A percentile compares a stretch with the other conserved stretches of the same genome.
phyloP scores from a whole-genome alignment of 2,797 vertebrate species.

The Scomberomorus guttatus region DNA sequence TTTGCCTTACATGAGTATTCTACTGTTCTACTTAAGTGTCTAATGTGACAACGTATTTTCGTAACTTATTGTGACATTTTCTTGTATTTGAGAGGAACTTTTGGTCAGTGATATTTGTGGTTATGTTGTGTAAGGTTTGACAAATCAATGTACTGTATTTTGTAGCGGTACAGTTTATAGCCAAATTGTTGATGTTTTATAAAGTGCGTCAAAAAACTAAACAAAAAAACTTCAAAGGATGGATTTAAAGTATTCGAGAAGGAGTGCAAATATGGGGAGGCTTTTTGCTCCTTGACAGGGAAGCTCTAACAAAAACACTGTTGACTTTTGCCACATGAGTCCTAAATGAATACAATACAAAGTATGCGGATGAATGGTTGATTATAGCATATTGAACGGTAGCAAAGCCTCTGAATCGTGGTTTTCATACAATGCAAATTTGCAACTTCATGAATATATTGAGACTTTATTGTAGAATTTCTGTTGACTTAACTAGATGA shows the following conservation, averaged over 20 bases:
- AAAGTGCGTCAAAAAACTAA: constrained; percentile 59
- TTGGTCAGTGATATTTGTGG: constrained; percentile 81
- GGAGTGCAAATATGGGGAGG: constrained; percentile 84
- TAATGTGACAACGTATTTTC: constrained; percentile 83
- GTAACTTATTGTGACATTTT: constrained; percentile 81
- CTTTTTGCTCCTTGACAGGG: constrained; percentile 83
- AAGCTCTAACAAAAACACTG: constrained; percentile 80
- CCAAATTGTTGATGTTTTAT: constrained; percentile 81
- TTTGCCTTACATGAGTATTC: constrained; percentile 90
- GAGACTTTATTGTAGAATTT: constrained; percentile 36
- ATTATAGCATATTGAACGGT: constrained; percentile 43
- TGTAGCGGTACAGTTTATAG: constrained; percentile 85
- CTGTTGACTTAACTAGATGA: constrained; percentile 14
- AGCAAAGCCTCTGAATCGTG: constrained; percentile 26
- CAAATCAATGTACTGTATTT: constrained; percentile 87
- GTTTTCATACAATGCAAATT: constrained; percentile 39
- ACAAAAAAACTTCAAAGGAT: constrained; percentile 4
- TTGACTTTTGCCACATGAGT: constrained; percentile 41
- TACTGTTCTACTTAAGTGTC: constrained; percentile 87
- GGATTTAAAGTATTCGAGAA: constrained; percentile 57
- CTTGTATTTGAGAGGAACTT: constrained; percentile 80
- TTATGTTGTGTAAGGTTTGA: constrained; percentile 82
- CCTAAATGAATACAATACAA: not conserved
- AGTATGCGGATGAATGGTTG: not conserved
- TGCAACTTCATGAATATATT: constrained; percentile 33